Evolutionary conservation across 2,888 invertebrate genomes (phyloP).

Genomic region (Leucophenga maculata): DNA sequence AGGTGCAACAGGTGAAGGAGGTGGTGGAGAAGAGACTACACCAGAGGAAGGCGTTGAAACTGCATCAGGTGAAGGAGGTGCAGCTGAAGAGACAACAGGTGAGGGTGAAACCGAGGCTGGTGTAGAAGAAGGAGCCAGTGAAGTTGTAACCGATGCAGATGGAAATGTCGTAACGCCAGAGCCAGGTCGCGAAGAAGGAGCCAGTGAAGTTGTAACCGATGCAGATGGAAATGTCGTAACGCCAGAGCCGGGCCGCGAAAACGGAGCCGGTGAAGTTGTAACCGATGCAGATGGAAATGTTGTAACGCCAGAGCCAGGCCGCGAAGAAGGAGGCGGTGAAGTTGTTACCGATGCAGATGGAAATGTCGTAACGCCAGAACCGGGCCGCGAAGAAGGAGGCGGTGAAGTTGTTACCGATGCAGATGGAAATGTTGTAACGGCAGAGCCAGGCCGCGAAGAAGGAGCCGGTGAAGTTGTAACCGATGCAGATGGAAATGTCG

Average conservation of each 20-base stretch:
- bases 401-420: too few species aligned
- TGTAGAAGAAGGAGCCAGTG: neutral
- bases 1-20: neutral
- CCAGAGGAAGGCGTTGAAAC: constrained; percentile 8
- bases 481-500: neutral
- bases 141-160: too few species aligned
- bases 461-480: neutral
- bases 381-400: neutral
- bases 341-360: neutral
- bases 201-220: neutral
- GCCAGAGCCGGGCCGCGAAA: constrained; percentile 2
- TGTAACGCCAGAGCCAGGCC: neutral
- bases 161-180: neutral
- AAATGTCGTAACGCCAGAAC: neutral
- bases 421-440: neutral
- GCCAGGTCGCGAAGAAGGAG: neutral
- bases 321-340: neutral
- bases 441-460: neutral
- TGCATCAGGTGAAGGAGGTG: neutral
- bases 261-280: neutral
- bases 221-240: constrained; percentile 4
- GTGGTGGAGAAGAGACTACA: neutral
- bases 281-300: neutral
- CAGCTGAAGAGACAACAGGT: neutral
- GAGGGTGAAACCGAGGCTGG: neutral